Percentiles rank a stretch among this genome's conserved stretches.
Conservation (phyloP, 2,797 vertebrate species). For the Cryptoblepharus egeriae region DNA sequence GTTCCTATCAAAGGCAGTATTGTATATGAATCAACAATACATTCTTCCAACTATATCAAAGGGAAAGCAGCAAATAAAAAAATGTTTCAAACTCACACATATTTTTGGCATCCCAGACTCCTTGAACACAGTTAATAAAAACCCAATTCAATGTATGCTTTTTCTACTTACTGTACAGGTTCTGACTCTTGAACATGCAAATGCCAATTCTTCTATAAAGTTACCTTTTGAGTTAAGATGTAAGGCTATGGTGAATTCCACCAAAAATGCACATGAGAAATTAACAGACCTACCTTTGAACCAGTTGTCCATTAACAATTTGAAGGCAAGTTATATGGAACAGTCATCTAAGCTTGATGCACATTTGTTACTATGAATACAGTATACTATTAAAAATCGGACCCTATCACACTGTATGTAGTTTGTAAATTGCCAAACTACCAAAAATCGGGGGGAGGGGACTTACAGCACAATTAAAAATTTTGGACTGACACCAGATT, state of each 20-base stretch:
- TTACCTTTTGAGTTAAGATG: conserved; percentile 80
- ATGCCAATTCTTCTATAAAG: conserved; percentile 76
- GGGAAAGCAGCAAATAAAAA: conserved; percentile 87
- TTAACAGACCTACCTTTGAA: conserved; percentile 79
- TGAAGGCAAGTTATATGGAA: conserved; percentile 76
- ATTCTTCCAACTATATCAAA: conserved; percentile 80
- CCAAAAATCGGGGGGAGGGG: conserved; percentile 69
- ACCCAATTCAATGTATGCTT: conserved; percentile 74
- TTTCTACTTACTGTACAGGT: conserved; percentile 78
- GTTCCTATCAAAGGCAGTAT: conserved; percentile 85
- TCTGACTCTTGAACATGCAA: conserved; percentile 83
- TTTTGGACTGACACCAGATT: conserved; percentile 77
- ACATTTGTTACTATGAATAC: conserved; percentile 78
- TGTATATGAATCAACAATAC: conserved; percentile 80
- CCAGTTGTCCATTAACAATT: conserved; percentile 68
- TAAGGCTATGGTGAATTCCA: conserved; percentile 95
- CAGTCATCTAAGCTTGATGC: conserved; percentile 73
- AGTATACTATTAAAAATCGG: conserved; percentile 75
- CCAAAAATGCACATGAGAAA: conserved; percentile 81
- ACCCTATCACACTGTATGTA: conserved; percentile 75
- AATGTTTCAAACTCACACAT: conserved; percentile 78
- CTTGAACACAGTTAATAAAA: conserved; percentile 80
- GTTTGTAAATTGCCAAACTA: conserved; percentile 74
- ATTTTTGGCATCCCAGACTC: conserved; percentile 84
- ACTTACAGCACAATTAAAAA: conserved; percentile 75